Evolutionary conservation across 2,797 vertebrate species (phyloP).

Genomic region (Mus minutoides): DNA sequence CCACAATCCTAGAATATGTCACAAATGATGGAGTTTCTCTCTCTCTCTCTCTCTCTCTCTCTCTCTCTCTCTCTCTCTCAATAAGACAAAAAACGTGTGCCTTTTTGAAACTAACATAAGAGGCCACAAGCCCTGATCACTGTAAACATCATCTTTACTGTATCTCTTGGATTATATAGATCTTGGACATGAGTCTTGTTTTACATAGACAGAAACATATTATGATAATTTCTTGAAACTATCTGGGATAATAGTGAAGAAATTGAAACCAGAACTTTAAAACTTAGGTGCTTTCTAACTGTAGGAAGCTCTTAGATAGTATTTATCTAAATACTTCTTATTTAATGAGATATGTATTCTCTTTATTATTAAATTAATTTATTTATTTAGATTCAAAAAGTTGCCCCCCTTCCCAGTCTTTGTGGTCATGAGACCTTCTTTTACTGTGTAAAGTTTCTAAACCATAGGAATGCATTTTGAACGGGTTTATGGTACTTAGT

Average conservation of each 20-base stretch:
- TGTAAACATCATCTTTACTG: background rate
- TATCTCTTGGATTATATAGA: background rate
- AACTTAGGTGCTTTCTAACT: background rate
- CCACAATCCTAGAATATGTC: background rate
- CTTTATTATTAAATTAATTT: too few species aligned
- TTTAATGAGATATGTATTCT: too few species aligned
- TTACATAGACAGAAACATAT: background rate
- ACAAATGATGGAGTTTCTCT: background rate
- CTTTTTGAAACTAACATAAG: slow-evolving; percentile 7
- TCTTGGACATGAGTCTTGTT: background rate
- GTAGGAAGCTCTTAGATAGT: background rate
- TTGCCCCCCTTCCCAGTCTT: too few species aligned
- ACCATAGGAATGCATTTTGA: background rate
- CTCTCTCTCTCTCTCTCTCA: background rate
- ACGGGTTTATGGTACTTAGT: background rate
- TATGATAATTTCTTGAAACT: slow-evolving; percentile 16
- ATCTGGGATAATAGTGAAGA: background rate
- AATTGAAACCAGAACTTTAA: background rate
- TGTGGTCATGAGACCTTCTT: background rate
- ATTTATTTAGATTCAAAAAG: too few species aligned
- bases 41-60: background rate
- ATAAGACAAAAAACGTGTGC: background rate
- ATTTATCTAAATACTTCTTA: too few species aligned
- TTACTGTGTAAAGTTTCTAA: background rate
- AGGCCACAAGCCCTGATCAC: background rate